Conservation (phyloP, 2,888 invertebrate genomes). For the Synanthedon andrenaeformis region DNA sequence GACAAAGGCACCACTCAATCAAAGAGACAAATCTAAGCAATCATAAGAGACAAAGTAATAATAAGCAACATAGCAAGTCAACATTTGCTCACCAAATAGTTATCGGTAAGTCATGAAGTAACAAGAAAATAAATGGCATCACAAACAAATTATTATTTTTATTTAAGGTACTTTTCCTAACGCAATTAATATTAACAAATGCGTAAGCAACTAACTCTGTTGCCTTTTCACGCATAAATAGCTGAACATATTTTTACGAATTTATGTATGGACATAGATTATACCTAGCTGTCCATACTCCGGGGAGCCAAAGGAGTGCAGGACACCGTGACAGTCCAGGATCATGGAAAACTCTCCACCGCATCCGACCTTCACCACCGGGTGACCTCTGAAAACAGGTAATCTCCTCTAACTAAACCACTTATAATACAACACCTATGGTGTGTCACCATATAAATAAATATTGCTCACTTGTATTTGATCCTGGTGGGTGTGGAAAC, state of each 20-base stretch:
- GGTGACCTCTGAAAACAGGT: constrained; percentile 74
- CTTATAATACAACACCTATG: not conserved
- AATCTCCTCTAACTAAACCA: not conserved
- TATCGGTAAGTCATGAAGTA: too few species aligned
- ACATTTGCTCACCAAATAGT: not conserved
- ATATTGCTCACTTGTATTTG: constrained; percentile 65
- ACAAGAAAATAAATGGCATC: not conserved
- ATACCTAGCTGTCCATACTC: constrained; percentile 90
- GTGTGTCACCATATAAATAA: not conserved
- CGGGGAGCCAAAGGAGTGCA: constrained; percentile 92
- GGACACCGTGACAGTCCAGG: constrained; percentile 86
- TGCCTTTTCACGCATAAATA: too few species aligned
- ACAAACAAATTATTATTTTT: too few species aligned
- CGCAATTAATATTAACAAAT: too few species aligned
- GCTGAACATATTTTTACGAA: too few species aligned
- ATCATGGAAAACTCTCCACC: constrained; percentile 95
- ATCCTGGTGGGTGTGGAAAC: constrained; percentile 72
- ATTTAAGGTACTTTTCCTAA: too few species aligned
- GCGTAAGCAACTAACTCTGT: too few species aligned
- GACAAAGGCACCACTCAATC: too few species aligned
- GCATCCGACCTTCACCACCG: constrained; percentile 88
- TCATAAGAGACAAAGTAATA: too few species aligned
- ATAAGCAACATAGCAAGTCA: not conserved
- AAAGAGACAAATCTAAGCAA: too few species aligned
- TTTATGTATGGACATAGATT: too few species aligned